Evolutionary conservation across 2,113 vertebrate genomes (phyloP), one percentile per base, ranked within the genome.

Genomic region (Malurus melanocephalus): DNA sequence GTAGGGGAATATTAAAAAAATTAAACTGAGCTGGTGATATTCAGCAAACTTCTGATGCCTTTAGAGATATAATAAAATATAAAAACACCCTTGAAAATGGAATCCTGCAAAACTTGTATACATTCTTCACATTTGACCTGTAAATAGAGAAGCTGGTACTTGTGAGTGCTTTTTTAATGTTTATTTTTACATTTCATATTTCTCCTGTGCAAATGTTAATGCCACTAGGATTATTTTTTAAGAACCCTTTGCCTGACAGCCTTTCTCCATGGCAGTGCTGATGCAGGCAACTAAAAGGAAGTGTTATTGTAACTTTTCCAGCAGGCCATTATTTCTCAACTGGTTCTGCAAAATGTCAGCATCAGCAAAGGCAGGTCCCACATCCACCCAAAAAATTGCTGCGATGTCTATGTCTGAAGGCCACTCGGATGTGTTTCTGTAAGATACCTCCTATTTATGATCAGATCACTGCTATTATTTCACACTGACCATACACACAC

Each of bases 131-230:
- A 45, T 84, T 66, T 90, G 64, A 86, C 77, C 81, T 77, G 55
- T 51, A 90, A 78, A 88, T 74, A 87, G 76, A 28, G 3, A 15
- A 89, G 8, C 20, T 88, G 38, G 65, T 28, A 84, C 53, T 73
- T 57, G 7, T 32, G 57, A 69, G 73, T 53, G 33, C 9, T 75
- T 67, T 91, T 88, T 49, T 80, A 51, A 18, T 62, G 18, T 52
- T 79, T 74, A 72, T 88, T 95, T 86, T 90, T 32, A 57, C 49
- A 90, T 90, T 75, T 71, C 12, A n/a, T 66, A 86, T 87, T 94
- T 93, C 42, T 81, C 53, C 61, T 71, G 19, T 62, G 72, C 32
- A 92, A 24, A 92, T 89, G 68, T 85, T 92, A 93, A 86, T 74
- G 83, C 42, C 66, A 76, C 46, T 78, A 91, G 16, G 68, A 40